A percentile compares a stretch with the other conserved stretches of the same genome.
Evolutionary conservation across 2,888 invertebrate species (phyloP).

Genomic region (Macrophya alboannulata): DNA sequence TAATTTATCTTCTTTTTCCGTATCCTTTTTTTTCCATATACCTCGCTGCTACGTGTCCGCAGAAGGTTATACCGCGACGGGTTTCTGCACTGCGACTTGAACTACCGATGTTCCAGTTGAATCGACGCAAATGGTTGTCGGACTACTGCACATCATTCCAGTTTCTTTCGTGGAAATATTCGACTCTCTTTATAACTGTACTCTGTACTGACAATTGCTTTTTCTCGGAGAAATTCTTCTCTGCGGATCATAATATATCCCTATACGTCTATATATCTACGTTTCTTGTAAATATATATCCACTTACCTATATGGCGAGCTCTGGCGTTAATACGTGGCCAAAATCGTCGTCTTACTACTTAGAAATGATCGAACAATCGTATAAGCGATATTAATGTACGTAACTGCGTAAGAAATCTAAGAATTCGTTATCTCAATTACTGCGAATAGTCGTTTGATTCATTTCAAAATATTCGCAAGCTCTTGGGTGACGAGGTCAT

Average conservation of each 20-base stretch:
- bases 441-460: neutral
- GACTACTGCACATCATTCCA: slow-evolving; percentile 21
- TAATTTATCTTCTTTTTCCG: neutral
- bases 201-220: neutral
- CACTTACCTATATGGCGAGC: neutral
- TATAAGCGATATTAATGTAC: neutral
- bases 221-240: neutral
- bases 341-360: neutral
- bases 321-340: neutral
- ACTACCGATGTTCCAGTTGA: neutral
- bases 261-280: neutral
- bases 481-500: neutral
- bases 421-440: slow-evolving; percentile 5
- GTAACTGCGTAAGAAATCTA: neutral
- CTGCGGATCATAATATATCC: neutral
- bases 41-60: neutral
- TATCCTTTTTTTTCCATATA: neutral
- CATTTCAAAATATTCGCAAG: neutral
- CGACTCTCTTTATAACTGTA: slow-evolving; percentile 2
- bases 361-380: neutral
- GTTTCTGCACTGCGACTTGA: slow-evolving; percentile 1
- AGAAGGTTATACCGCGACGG: neutral
- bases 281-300: neutral
- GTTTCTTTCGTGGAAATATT: slow-evolving; percentile 24
- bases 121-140: slow-evolving; percentile 1